Percentiles rank a stretch among this genome's conserved stretches.
These are phyloP conservation scores for Pitta sordida DNA, from an alignment of 2,113 vertebrate species.

Conservation along the genomic window DNA sequence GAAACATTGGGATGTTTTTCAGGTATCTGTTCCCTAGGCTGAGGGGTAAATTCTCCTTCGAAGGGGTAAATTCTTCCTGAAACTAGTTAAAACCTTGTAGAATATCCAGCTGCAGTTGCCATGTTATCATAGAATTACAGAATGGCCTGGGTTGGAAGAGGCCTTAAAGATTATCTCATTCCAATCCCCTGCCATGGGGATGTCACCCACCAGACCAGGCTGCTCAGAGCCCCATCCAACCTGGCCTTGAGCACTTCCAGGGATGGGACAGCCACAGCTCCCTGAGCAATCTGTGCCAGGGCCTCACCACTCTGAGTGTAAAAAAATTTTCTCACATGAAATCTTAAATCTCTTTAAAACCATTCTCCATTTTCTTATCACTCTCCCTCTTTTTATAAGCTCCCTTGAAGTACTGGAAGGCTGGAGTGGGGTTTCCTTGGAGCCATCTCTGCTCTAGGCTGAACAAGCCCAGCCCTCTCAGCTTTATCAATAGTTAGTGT, in stretches of 20 bases:
- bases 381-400: background rate
- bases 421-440: background rate
- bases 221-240: background rate
- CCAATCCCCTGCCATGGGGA: background rate
- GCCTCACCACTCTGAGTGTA: background rate
- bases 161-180: background rate
- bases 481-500: background rate
- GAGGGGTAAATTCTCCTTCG: no score
- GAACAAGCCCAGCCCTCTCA: no score
- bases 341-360: background rate
- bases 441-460: background rate
- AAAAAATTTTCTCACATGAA: background rate
- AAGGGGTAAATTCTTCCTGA: background rate
- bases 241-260: background rate
- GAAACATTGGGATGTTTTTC: background rate
- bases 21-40: background rate
- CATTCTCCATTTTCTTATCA: background rate
- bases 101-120: background rate
- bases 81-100: background rate
- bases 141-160: background rate
- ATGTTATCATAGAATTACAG: background rate
- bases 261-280: background rate
- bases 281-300: background rate
- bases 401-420: background rate
- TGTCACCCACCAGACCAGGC: rapidly evolving